Conservation (phyloP, 2,888 invertebrate genomes). For the Choreutis nemorana region DNA sequence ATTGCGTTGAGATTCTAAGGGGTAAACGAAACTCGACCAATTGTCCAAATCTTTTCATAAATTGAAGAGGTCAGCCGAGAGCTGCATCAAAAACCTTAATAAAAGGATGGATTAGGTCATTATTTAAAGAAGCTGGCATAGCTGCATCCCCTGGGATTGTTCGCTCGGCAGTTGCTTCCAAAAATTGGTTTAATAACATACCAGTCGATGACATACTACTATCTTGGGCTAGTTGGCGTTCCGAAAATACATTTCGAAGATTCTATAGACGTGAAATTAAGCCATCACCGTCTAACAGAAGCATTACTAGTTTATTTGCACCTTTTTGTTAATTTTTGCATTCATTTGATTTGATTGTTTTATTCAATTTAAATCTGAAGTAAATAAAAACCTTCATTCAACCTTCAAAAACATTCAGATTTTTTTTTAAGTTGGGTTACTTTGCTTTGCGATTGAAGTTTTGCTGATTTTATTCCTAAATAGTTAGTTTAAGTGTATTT, state of each 20-base stretch:
- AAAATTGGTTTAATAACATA: slow-evolving; percentile 6
- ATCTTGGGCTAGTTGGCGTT: slow-evolving; percentile 5
- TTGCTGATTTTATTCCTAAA: no score
- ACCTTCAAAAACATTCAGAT: no score
- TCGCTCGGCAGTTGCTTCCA: slow-evolving; percentile 8
- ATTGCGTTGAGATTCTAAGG: background rate
- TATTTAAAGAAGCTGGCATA: slow-evolving; percentile 4
- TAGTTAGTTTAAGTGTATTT: no score
- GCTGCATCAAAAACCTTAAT: slow-evolving; percentile 7
- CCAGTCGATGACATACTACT: slow-evolving; percentile 6
- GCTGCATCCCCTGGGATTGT: slow-evolving; percentile 4
- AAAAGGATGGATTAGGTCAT: slow-evolving; percentile 8
- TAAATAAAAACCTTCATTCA: no score
- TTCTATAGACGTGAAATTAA: slow-evolving; percentile 4
- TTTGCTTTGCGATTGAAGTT: no score
- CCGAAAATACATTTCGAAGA: slow-evolving; percentile 3
- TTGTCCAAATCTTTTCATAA: slow-evolving; percentile 5
- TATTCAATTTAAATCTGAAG: no score
- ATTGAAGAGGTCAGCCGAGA: slow-evolving; percentile 4
- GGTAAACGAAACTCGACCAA: slow-evolving; percentile 1
- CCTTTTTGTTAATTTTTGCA: no score
- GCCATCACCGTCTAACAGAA: no score
- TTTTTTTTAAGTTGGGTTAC: no score
- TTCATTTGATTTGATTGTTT: no score
- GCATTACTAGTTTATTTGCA: no score